Conservation (phyloP, 2,113 vertebrate species). For the Chaenocephalus aceratus region DNA sequence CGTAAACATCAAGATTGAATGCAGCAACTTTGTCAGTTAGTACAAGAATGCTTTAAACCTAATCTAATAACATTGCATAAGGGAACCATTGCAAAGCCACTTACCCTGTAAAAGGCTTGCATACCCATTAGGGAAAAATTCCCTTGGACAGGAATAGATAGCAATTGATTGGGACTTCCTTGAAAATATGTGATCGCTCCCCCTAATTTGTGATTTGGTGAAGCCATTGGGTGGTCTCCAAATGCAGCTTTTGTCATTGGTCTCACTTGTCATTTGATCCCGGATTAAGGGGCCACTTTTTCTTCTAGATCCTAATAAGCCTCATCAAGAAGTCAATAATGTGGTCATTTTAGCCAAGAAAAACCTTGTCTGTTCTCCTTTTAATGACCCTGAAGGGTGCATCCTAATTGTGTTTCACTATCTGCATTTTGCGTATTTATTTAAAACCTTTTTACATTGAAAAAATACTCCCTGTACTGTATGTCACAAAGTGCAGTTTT, state of each 20-base stretch:
- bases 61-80: conserved; percentile 84
- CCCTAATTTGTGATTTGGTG: conserved; percentile 79
- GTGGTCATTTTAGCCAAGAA: conserved; percentile 59
- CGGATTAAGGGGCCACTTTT: conserved; percentile 66
- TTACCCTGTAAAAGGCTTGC: conserved; percentile 81
- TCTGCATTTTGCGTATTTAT: conserved; percentile 4
- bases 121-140: conserved; percentile 83
- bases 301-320: conserved; percentile 76
- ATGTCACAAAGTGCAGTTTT: background rate
- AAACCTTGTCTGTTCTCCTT: conserved; percentile 28
- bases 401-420: conserved; percentile 11
- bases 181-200: conserved; percentile 82
- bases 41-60: conserved; percentile 83
- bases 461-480: background rate
- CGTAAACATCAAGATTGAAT: conserved; percentile 88
- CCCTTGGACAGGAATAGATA: conserved; percentile 81
- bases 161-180: conserved; percentile 85
- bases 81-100: conserved; percentile 82
- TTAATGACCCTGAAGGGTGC: conserved; percentile 45
- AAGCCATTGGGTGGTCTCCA: conserved; percentile 74
- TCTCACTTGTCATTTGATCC: conserved; percentile 79
- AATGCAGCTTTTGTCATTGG: conserved; percentile 75
- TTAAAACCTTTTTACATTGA: background rate
- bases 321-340: conserved; percentile 78
- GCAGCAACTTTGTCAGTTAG: conserved; percentile 85